phyloP scores from a whole-genome alignment of 1,140 invertebrate species.

The Apis dorsata region DNA sequence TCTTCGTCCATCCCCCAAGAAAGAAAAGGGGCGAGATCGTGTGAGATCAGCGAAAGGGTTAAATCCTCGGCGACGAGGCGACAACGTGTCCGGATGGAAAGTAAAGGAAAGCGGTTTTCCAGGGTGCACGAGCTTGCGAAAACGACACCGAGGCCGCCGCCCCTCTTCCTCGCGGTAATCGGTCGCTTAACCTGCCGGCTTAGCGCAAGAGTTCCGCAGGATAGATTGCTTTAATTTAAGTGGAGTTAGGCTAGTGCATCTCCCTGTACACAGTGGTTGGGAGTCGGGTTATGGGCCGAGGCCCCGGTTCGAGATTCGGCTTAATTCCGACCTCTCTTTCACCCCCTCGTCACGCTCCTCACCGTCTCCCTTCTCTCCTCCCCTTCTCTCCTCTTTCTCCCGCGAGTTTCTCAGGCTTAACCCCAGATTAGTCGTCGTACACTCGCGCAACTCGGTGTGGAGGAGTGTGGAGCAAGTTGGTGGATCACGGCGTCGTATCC shows the following conservation, averaged over 20 bases:
- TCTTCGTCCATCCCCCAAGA: too few species aligned
- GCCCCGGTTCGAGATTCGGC: conserved; percentile 53
- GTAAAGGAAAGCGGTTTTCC: conserved; percentile 58
- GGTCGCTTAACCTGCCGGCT: conserved; percentile 75
- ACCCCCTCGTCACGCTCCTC: conserved; percentile 1
- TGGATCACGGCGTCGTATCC: conserved; percentile 61
- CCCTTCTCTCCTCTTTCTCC: conserved; percentile 11
- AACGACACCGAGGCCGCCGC: conserved; percentile 27
- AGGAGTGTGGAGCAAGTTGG: conserved; percentile 41
- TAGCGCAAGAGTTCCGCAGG: conserved; percentile 74
- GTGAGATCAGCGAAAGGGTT: neutral
- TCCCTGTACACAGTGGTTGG: conserved; percentile 59
- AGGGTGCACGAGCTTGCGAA: conserved; percentile 27
- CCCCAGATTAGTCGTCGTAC: conserved; percentile 65
- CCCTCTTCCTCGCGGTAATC: conserved; percentile 45
- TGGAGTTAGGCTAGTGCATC: conserved; percentile 73
- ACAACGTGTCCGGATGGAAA: conserved; percentile 65
- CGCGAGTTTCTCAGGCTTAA: conserved; percentile 44
- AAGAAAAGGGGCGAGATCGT: neutral
- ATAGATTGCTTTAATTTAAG: conserved; percentile 78
- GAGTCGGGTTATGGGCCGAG: conserved; percentile 71
- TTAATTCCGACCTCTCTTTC: conserved; percentile 62
- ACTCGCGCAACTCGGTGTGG: conserved; percentile 37
- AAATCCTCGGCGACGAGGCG: conserved; percentile 56
- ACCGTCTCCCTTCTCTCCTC: conserved; percentile 6